Percentiles rank a stretch among this genome's conserved stretches.
Conservation (phyloP, 1,140 invertebrate genomes). For the Artemia franciscana region DNA sequence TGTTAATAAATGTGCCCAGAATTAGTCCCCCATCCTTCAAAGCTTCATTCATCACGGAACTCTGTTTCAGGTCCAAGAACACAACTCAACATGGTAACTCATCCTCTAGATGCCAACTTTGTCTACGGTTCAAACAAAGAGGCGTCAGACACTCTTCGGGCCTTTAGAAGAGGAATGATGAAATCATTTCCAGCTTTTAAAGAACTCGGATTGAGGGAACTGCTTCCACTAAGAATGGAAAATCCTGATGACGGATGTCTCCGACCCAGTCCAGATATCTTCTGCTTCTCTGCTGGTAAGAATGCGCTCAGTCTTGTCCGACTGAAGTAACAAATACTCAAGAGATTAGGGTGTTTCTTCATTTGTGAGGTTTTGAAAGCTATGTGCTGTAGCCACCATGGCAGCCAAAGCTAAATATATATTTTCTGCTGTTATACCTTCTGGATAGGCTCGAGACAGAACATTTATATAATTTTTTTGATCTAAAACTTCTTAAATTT, state of each 20-base stretch:
- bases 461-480: no score
- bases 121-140: constrained; percentile 26
- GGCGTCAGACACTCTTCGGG: constrained; percentile 23
- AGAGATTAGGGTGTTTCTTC: no score
- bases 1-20: background rate
- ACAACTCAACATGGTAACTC: constrained; percentile 25
- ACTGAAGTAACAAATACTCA: no score
- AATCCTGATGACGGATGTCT: constrained; percentile 28
- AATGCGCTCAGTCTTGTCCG: no score
- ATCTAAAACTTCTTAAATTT: no score
- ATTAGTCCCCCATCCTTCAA: no score
- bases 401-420: no score
- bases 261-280: constrained; percentile 22
- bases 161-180: constrained; percentile 23
- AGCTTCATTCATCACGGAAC: no score
- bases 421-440: no score
- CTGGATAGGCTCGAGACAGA: no score
- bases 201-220: constrained; percentile 24
- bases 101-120: constrained; percentile 27
- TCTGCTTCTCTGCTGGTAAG: constrained; percentile 28
- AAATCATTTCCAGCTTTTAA: constrained; percentile 22
- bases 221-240: constrained; percentile 25
- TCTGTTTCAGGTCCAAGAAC: constrained; percentile 23
- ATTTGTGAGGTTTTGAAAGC: no score
- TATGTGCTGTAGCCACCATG: no score